A percentile compares a stretch with the other conserved stretches of the same genome.
phyloP scores from a whole-genome alignment of 2,113 vertebrate genomes.

The Chrysemys picta region DNA sequence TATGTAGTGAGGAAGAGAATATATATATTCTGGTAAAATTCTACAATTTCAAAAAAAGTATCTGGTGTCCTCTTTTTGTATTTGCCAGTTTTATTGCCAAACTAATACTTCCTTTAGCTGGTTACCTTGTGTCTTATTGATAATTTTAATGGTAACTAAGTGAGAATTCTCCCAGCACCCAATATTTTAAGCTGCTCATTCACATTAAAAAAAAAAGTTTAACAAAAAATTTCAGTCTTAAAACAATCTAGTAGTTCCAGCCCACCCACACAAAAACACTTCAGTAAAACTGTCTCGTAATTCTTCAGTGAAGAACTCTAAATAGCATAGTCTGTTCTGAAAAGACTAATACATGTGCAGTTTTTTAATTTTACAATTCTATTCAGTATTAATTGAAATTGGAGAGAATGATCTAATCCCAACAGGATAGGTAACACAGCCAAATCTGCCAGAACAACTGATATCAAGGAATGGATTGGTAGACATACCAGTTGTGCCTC shows the following conservation, averaged over 20 bases:
- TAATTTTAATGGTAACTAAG: too few relatives aligned
- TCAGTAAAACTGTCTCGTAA: too few relatives aligned
- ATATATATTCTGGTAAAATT: neutral
- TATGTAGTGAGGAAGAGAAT: neutral
- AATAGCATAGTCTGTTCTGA: conserved; percentile 49
- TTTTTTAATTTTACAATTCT: conserved; percentile 49
- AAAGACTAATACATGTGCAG: conserved; percentile 52
- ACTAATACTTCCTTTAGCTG: neutral
- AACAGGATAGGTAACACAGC: neutral
- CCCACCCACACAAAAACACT: conserved; percentile 33
- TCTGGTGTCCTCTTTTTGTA: conserved; percentile 24
- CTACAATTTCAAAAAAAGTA: neutral
- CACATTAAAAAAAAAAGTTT: neutral
- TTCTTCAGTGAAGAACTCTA: conserved; percentile 4
- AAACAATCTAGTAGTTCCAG: conserved; percentile 62
- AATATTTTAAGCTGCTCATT: neutral
- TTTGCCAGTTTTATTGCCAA: neutral
- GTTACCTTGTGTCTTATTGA: neutral
- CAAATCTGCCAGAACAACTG: accelerated
- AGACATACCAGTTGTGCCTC: neutral
- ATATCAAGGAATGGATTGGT: neutral
- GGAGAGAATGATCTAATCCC: accelerated
- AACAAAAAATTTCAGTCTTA: conserved; percentile 27
- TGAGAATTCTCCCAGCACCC: too few relatives aligned
- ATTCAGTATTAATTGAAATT: accelerated